Percentiles rank a stretch among this genome's conserved stretches.
phyloP scores from a whole-genome alignment of 1,140 invertebrate genomes.

The Maniola jurtina region DNA sequence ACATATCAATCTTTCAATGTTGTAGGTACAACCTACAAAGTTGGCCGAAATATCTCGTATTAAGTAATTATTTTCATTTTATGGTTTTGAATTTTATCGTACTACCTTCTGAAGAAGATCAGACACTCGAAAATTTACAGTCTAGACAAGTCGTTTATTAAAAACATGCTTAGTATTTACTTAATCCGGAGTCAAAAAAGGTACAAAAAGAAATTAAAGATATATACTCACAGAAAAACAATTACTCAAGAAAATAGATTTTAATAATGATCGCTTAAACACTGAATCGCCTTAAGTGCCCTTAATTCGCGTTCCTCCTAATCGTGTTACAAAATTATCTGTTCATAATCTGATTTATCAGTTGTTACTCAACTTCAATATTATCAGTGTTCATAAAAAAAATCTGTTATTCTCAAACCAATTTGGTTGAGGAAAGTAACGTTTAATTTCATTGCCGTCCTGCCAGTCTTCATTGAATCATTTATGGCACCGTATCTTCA shows the following conservation, averaged over 20 bases:
- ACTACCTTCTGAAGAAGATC: too few species aligned
- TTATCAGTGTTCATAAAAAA: slow-evolving; percentile 32
- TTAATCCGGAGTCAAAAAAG: too few species aligned
- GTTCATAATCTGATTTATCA: slow-evolving; percentile 23
- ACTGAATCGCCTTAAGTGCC: background rate
- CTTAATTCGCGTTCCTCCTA: background rate
- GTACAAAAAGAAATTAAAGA: too few species aligned
- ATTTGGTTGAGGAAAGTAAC: slow-evolving; percentile 45
- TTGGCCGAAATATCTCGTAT: too few species aligned
- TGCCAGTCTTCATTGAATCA: slow-evolving; percentile 59
- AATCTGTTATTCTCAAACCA: slow-evolving; percentile 41
- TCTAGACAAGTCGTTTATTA: too few species aligned
- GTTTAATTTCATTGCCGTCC: slow-evolving; percentile 55
- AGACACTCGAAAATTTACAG: too few species aligned
- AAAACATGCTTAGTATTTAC: too few species aligned
- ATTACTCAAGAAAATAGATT: background rate
- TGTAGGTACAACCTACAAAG: too few species aligned
- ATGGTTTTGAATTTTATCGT: too few species aligned
- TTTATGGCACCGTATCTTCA: slow-evolving; percentile 50
- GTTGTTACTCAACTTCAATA: slow-evolving; percentile 12
- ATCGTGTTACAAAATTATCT: background rate
- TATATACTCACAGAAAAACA: too few species aligned
- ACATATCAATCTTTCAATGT: too few species aligned
- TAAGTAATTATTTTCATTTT: too few species aligned
- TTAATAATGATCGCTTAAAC: slow-evolving; percentile 3